Evolutionary conservation across 2,113 vertebrate species (phyloP).

Genomic region (Indicator indicator): DNA sequence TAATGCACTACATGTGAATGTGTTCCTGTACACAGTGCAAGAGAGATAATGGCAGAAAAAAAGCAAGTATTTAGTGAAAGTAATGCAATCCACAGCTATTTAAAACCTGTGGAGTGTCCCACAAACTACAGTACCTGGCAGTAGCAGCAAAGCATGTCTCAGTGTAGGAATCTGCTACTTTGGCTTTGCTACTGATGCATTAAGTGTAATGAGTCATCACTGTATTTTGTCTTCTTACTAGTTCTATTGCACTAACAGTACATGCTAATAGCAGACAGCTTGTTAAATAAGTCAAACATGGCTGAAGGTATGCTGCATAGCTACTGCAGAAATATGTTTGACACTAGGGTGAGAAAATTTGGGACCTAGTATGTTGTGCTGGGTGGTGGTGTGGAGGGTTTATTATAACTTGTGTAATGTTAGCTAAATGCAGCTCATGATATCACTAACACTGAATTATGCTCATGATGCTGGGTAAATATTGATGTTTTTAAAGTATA

Average conservation of each 20-base stretch:
- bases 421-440: not conserved
- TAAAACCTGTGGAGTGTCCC: not conserved
- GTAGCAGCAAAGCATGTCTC: not conserved
- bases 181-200: not conserved
- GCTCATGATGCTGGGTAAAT: not conserved
- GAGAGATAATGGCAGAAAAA: not conserved
- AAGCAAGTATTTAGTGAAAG: not conserved
- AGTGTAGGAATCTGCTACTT: not conserved
- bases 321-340: not conserved
- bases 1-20: not conserved
- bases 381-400: not conserved
- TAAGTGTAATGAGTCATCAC: fast-evolving
- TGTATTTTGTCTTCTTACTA: not conserved
- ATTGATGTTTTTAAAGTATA: not conserved
- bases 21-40: not conserved
- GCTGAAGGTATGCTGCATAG: not conserved
- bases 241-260: not conserved
- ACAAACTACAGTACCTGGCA: not conserved
- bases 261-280: not conserved
- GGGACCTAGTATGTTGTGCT: fast-evolving
- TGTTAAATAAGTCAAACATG: not conserved
- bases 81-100: fast-evolving
- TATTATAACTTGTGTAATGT: not conserved
- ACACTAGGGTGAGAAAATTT: not conserved
- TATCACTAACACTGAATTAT: not conserved